Base-by-base conservation (phyloP, 2,888 invertebrate genomes). In the Podotricha telesiphe region DNA sequence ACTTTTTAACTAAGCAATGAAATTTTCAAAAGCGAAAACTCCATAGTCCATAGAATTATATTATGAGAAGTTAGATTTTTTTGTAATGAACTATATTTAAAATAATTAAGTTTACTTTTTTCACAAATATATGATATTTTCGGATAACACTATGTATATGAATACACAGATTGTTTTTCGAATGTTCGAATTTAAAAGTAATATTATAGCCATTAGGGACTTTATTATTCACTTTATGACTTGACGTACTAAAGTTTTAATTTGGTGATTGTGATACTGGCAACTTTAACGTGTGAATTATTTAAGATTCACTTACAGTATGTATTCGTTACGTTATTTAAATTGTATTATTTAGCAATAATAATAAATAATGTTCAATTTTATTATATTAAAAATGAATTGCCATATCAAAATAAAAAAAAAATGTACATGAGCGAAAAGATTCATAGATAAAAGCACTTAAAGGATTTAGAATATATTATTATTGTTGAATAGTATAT, bases 1-100 rank as follows among this genome's bases (percentile, higher is more conserved):
- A 67, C 40, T 63, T 67, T 63, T 59, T 64, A 47, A 40, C 51
- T 50, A 51, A 64, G 66, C 42, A 17, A 53, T 61, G 53, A 20
- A 40, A 13, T 28, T 47, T 13, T 58, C 42, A 42, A 40, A 40
- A 15, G 40, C 28, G 53, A 55, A 53, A 28, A 55, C 5, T n/a
- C n/a, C n/a, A 8, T 55, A 17, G 19, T 34, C 3, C 17, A 47
- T 17, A 37, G 15, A 61, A 4, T 7, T 45, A 22, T 20, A 4
- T 59, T 22, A 5, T 28, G n/a, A n/a, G n/a, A 6, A 17, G n/a
- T n/a, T 17, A n/a, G 8, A 6, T 20, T 42, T 28, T 37, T 40
- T 15, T 5, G 58, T 20, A 58, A 58, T 13, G 19, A 19, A 42
- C 6, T 28, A 28, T 28, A 4, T 28, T 28, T 28, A 4, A 28